These are phyloP conservation scores for Hydra vulgaris DNA, from an alignment of 30 jellyfish, hydroid and myxozoan species.

Conservation along the genomic window DNA sequence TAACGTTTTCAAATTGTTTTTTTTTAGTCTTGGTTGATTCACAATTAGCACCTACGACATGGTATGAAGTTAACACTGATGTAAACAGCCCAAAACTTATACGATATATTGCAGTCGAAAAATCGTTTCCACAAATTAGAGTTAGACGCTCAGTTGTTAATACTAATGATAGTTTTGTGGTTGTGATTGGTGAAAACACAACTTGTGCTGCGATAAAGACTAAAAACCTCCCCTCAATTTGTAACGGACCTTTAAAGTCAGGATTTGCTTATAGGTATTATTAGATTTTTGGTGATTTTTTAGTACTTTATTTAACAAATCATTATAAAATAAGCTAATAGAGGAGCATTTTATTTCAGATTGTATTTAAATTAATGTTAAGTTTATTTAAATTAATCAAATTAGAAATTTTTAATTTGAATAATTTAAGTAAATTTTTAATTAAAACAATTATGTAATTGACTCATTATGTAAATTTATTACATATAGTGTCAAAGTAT, in stretches of 20 bases:
- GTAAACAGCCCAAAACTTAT: constrained; percentile 20
- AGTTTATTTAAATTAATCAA: too few relatives aligned
- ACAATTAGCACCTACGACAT: constrained; percentile 25
- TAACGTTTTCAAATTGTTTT: too few relatives aligned
- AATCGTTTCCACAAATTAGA: constrained; percentile 2
- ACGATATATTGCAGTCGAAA: constrained; percentile 35
- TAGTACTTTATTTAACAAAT: too few relatives aligned
- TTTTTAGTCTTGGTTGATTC: constrained; percentile 43
- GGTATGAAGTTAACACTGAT: constrained; percentile 37
- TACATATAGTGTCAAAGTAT: too few relatives aligned
- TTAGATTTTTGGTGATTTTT: too few relatives aligned
- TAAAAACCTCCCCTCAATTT: constrained; percentile 12
- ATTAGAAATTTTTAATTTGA: too few relatives aligned
- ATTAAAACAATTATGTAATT: too few relatives aligned
- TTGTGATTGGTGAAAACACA: constrained; percentile 45
- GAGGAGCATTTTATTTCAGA: too few relatives aligned
- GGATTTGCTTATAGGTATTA: constrained; percentile 58
- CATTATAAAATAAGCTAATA: too few relatives aligned
- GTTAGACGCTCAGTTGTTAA: constrained; percentile 6
- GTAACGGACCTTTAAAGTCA: constrained; percentile 73
- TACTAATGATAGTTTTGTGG: constrained; percentile 1
- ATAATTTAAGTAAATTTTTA: too few relatives aligned
- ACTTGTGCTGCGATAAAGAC: constrained; percentile 25
- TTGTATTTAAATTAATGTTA: too few relatives aligned
- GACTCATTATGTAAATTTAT: too few relatives aligned